These are phyloP conservation scores for Hafferia zeledoni DNA, from an alignment of 2,797 vertebrate species.

Conservation along the genomic window DNA sequence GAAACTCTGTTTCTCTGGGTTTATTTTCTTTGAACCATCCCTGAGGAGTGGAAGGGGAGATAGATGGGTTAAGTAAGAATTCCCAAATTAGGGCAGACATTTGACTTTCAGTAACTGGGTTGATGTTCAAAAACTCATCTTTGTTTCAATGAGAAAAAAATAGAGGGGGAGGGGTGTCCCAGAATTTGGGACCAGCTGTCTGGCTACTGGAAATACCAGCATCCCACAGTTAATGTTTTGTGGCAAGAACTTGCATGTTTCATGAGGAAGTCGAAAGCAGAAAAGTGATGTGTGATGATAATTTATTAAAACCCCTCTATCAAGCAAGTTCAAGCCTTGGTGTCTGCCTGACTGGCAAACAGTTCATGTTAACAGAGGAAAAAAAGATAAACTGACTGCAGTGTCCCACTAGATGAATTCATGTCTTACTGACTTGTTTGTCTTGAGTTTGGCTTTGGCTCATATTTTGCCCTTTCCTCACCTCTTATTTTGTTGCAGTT, in stretches of 20 bases:
- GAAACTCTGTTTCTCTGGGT: not conserved
- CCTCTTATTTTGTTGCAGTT: not conserved
- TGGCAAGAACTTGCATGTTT: not conserved
- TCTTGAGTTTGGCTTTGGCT: not conserved
- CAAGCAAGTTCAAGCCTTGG: not conserved
- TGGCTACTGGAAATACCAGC: not conserved
- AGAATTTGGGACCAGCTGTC: not conserved
- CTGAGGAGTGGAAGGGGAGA: not conserved
- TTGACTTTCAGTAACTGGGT: not conserved
- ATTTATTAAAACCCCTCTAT: not conserved
- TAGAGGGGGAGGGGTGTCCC: not conserved
- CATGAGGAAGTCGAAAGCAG: not conserved
- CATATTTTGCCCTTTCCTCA: not conserved
- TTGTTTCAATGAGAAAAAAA: not conserved
- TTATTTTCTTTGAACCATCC: not conserved
- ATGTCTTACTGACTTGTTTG: not conserved
- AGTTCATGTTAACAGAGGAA: not conserved
- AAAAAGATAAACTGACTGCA: not conserved
- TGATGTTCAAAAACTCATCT: not conserved
- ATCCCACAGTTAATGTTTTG: not conserved
- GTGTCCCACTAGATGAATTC: not conserved
- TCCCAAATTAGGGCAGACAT: not conserved
- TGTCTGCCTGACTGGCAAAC: not conserved
- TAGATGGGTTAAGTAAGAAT: not conserved
- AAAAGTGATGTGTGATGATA: not conserved